These are phyloP conservation scores for Nebria salina DNA, from an alignment of 2,888 invertebrate genomes.

Conservation along the genomic window DNA sequence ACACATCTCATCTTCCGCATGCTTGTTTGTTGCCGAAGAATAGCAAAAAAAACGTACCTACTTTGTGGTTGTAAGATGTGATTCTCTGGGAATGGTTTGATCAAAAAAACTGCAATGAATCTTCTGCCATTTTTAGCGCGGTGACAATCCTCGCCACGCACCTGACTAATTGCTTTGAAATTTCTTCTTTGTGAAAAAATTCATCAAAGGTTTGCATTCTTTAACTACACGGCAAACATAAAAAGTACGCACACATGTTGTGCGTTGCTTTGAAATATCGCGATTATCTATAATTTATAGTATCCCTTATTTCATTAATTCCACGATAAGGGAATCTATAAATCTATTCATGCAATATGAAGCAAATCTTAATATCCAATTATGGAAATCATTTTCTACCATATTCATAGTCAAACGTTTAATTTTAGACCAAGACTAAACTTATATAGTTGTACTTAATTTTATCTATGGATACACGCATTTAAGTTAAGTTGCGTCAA, in stretches of 20 bases:
- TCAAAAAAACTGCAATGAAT: slow-evolving; percentile 34
- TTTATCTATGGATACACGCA: too few relatives aligned
- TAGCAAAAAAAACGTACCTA: neutral
- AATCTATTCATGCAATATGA: too few relatives aligned
- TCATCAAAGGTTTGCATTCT: slow-evolving; percentile 4
- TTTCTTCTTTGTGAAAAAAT: slow-evolving; percentile 44
- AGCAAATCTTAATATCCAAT: too few relatives aligned
- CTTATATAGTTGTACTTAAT: too few relatives aligned
- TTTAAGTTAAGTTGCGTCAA: too few relatives aligned
- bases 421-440: too few relatives aligned
- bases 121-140: slow-evolving; percentile 43
- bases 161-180: slow-evolving; percentile 44
- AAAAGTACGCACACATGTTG: neutral
- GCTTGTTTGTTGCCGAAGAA: slow-evolving; percentile 5
- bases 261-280: neutral
- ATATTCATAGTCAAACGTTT: too few relatives aligned
- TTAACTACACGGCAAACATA: neutral
- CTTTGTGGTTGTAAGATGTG: slow-evolving; percentile 32
- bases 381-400: too few relatives aligned
- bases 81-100: slow-evolving; percentile 34
- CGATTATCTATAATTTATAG: neutral
- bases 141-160: slow-evolving; percentile 21
- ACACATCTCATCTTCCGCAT: slow-evolving; percentile 40
- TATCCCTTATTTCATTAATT: neutral
- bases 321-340: neutral